Evolutionary conservation across 2,113 vertebrate genomes (phyloP).

Genomic region (Monarcha castaneiventris): DNA sequence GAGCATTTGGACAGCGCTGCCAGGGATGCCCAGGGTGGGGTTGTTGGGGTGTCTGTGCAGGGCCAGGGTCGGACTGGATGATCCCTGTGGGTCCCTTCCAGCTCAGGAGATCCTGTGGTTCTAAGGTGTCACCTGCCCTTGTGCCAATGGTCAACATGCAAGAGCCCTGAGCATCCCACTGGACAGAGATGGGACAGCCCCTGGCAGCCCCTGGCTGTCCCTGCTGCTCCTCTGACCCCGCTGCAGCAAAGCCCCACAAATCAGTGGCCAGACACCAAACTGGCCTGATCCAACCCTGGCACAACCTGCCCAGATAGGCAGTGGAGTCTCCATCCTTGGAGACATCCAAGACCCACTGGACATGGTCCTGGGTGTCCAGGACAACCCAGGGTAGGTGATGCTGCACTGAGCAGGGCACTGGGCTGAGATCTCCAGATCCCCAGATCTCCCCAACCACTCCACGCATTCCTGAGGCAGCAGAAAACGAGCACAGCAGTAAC

Average conservation of each 20-base stretch:
- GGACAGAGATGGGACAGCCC: rapidly evolving
- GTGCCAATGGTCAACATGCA: rapidly evolving
- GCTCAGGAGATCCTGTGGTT: neutral
- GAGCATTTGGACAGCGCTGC: rapidly evolving
- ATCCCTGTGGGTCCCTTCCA: neutral
- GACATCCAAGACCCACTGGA: neutral
- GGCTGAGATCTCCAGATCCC: neutral
- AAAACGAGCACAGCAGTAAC: neutral
- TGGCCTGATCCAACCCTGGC: too few species aligned
- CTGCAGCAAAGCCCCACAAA: rapidly evolving
- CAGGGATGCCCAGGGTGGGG: neutral
- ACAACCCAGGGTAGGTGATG: neutral
- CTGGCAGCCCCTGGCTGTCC: neutral
- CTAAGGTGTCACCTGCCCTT: neutral
- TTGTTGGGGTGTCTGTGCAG: neutral
- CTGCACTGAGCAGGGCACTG: neutral
- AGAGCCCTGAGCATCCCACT: neutral
- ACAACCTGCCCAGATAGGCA: neutral
- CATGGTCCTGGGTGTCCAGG: neutral
- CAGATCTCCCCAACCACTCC: neutral
- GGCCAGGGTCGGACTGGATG: neutral
- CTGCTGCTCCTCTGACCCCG: neutral
- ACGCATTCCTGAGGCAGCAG: neutral
- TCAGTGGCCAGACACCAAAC: neutral
- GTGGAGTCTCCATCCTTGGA: neutral